Percentiles rank a stretch among this genome's conserved stretches.
phyloP scores from a whole-genome alignment of 1,140 invertebrate species.

The Asobara japonica region DNA sequence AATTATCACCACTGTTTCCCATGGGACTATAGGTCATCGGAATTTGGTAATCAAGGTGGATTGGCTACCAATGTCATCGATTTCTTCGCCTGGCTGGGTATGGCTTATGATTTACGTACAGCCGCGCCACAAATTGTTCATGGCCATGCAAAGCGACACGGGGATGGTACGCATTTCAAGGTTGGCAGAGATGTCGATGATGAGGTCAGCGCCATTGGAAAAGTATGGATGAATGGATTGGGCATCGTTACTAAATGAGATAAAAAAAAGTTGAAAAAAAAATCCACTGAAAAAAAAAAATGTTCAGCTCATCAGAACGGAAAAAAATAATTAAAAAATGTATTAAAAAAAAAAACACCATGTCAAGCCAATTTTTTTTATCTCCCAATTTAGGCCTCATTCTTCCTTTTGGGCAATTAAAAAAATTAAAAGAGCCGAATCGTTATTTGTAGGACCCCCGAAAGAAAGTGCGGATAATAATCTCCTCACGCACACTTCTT shows the following conservation, averaged over 20 bases:
- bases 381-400: background rate
- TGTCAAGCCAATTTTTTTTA: no score
- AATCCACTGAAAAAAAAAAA: background rate
- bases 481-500: conserved; percentile 66
- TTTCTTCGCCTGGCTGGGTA: background rate
- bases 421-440: background rate
- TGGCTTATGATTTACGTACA: background rate
- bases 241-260: background rate
- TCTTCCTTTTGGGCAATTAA: background rate
- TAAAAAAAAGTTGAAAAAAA: background rate
- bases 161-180: background rate
- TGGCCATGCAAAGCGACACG: background rate
- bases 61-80: background rate
- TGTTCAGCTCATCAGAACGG: background rate
- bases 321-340: background rate
- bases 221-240: background rate
- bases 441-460: background rate
- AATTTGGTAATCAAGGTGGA: conserved; percentile 69
- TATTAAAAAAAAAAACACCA: no score
- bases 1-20: conserved; percentile 98
- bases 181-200: background rate
- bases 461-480: conserved; percentile 2
- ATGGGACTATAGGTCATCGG: conserved; percentile 90
- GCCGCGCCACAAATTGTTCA: background rate
- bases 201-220: background rate